Conservation (phyloP, 2,888 invertebrate species). For the Hermaeophaga mercurialis region DNA sequence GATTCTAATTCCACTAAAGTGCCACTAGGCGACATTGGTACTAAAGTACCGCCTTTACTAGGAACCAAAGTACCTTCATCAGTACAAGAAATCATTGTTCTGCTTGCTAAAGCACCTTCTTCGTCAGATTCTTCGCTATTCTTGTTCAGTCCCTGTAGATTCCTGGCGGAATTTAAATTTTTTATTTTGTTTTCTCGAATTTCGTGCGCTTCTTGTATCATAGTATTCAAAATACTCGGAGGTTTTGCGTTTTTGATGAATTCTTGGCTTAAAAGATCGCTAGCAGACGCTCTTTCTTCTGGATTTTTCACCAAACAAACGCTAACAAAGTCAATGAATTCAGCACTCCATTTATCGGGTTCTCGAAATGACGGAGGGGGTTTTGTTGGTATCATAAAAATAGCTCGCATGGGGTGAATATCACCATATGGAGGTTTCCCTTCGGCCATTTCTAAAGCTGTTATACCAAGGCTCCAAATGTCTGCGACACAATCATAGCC, state of each 20-base stretch:
- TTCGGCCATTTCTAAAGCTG: slow-evolving; percentile 99
- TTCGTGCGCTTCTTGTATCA: slow-evolving; percentile 94
- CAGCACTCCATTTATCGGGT: slow-evolving; percentile 94
- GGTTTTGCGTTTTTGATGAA: slow-evolving; percentile 80
- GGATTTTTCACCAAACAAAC: slow-evolving; percentile 91
- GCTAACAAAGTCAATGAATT: slow-evolving; percentile 97
- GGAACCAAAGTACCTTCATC: slow-evolving; percentile 60
- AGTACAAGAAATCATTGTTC: slow-evolving; percentile 58
- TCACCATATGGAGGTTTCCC: slow-evolving; percentile 98
- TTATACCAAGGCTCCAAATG: slow-evolving; percentile 97
- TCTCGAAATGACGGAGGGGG: slow-evolving; percentile 98
- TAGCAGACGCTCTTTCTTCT: slow-evolving; percentile 91
- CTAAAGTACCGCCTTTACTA: slow-evolving; percentile 55
- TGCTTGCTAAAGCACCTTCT: background rate
- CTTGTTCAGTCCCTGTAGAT: slow-evolving; percentile 57
- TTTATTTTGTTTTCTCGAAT: slow-evolving; percentile 68
- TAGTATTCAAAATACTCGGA: slow-evolving; percentile 81
- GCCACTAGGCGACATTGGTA: slow-evolving; percentile 54
- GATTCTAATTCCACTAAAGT: slow-evolving; percentile 72
- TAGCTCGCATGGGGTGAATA: slow-evolving; percentile 93
- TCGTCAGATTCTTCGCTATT: background rate
- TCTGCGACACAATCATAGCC: slow-evolving; percentile 99
- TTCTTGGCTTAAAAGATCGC: slow-evolving; percentile 84
- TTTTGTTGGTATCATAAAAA: slow-evolving; percentile 99
- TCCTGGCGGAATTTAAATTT: slow-evolving; percentile 70